A percentile compares a stretch with the other conserved stretches of the same genome.
phyloP scores from a whole-genome alignment of 2,797 vertebrate species.

The Antennarius maculatus region DNA sequence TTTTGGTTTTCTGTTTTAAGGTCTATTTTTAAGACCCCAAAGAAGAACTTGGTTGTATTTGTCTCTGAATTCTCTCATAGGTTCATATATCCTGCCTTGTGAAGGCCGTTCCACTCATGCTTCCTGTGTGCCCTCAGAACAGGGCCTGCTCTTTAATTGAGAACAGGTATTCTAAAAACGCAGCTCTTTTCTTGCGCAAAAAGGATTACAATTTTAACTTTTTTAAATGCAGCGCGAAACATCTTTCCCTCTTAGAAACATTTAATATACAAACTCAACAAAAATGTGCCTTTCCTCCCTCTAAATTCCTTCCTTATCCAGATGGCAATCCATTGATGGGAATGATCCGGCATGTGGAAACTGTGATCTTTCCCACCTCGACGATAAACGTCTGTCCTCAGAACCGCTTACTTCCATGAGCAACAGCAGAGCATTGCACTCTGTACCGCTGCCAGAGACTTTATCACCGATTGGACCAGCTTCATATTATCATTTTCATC shows the following conservation, averaged over 20 bases:
- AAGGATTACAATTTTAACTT: not conserved
- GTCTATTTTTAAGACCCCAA: not conserved
- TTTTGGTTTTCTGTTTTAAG: too few species aligned
- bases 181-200: not conserved
- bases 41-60: not conserved
- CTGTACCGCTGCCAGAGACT: not conserved
- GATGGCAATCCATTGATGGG: slow-evolving; percentile 76
- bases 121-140: slow-evolving; percentile 39
- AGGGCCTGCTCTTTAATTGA: slow-evolving; percentile 75
- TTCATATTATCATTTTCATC: slow-evolving; percentile 22
- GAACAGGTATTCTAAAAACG: slow-evolving; percentile 55
- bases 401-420: not conserved
- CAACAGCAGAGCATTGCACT: not conserved
- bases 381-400: slow-evolving; percentile 9
- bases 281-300: not conserved
- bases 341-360: slow-evolving; percentile 64
- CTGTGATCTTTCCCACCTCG: slow-evolving; percentile 44
- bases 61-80: slow-evolving; percentile 38
- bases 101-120: slow-evolving; percentile 59
- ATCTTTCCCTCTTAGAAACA: not conserved
- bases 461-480: slow-evolving; percentile 10
- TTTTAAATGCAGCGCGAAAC: not conserved
- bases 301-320: slow-evolving; percentile 27
- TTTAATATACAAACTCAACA: not conserved
- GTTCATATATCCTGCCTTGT: slow-evolving; percentile 73